Conservation (phyloP, 2,113 vertebrate species). For the Anarrhichthys ocellatus region DNA sequence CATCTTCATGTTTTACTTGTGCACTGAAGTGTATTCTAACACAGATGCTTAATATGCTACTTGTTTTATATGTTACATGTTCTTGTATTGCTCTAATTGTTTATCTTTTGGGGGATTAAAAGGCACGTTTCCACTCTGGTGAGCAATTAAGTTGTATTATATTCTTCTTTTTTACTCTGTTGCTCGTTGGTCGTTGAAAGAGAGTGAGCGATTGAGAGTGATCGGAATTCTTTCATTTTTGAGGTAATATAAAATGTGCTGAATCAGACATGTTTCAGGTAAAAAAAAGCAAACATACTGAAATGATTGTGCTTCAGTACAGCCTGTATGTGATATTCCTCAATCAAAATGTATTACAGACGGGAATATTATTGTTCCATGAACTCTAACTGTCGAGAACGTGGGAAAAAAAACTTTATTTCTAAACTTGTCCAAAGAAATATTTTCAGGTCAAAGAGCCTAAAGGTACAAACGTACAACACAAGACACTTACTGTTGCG, state of each 20-base stretch:
- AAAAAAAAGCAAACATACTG: too few species aligned
- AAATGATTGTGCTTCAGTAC: too few species aligned
- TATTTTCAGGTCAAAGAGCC: background rate
- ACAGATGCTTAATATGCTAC: background rate
- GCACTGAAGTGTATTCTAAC: background rate
- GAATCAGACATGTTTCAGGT: too few species aligned
- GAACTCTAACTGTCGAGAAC: background rate
- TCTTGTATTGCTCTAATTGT: background rate
- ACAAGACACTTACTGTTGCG: background rate
- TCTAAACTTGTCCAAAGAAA: background rate
- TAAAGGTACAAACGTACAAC: background rate
- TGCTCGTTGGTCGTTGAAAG: too few species aligned
- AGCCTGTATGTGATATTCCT: too few species aligned
- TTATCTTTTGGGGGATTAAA: background rate
- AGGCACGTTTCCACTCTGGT: too few species aligned
- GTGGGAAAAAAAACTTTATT: background rate
- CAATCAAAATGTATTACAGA: too few species aligned
- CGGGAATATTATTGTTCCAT: background rate
- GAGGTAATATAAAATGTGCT: too few species aligned
- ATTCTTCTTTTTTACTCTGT: too few species aligned
- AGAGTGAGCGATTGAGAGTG: too few species aligned
- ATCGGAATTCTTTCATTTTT: too few species aligned
- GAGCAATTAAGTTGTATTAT: too few species aligned
- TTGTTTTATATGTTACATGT: background rate
- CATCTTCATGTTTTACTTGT: background rate